phyloP scores from a whole-genome alignment of 2,888 invertebrate species.

The Tyria jacobaeae region DNA sequence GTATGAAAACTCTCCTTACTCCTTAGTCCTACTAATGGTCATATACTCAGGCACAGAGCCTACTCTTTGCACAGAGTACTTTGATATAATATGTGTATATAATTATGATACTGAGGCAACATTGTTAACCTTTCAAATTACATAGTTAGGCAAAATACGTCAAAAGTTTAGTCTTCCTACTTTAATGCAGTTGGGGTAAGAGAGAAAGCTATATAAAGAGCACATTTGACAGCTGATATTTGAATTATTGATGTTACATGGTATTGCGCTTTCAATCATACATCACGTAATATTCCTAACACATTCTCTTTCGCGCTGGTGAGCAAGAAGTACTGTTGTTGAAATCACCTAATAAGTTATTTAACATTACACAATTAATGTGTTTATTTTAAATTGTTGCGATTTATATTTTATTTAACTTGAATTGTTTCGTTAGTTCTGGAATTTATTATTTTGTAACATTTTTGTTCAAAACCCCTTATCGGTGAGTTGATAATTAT shows the following conservation, averaged over 20 bases:
- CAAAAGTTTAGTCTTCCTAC: not conserved
- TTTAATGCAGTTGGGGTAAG: not conserved
- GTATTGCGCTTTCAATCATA: not conserved
- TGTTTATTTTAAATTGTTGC: not conserved
- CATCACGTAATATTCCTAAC: too few relatives aligned
- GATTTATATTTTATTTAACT: not conserved
- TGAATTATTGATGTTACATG: not conserved
- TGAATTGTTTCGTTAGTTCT: not conserved
- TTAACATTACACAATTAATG: not conserved
- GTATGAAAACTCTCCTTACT: too few relatives aligned
- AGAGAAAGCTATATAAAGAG: not conserved
- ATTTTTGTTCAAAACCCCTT: not conserved
- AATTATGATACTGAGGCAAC: not conserved
- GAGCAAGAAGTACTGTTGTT: not conserved
- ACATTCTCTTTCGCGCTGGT: conserved; percentile 1
- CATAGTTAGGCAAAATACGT: not conserved
- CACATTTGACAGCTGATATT: not conserved
- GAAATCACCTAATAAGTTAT: not conserved
- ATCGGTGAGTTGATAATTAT: conserved; percentile 1
- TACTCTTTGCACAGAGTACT: too few relatives aligned
- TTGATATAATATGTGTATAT: not conserved
- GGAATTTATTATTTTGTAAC: not conserved
- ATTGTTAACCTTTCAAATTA: not conserved
- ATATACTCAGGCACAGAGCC: too few relatives aligned
- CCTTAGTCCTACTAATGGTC: too few relatives aligned